Percentiles rank a stretch among this genome's conserved stretches.
Evolutionary conservation across 2,888 invertebrate species (phyloP).

Genomic region (Eubasilissa splendida): DNA sequence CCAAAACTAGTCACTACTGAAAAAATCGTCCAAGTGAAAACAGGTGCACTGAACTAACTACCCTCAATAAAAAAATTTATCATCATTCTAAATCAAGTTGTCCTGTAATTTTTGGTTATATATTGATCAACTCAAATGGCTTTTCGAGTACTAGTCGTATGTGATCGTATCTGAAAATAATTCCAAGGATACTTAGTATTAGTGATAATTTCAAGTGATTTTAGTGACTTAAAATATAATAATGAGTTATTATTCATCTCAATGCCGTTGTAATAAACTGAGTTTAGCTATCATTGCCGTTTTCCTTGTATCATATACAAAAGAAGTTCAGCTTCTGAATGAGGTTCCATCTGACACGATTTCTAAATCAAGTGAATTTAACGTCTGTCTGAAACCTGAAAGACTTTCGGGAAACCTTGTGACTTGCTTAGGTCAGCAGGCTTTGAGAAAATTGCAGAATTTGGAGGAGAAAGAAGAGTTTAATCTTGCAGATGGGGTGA

Average conservation of each 20-base stretch:
- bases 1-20: conserved; percentile 48
- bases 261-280: conserved; percentile 1
- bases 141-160: no score
- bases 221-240: background rate
- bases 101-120: no score
- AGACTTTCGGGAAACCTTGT: conserved; percentile 68
- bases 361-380: conserved; percentile 49
- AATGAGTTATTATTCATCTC: background rate
- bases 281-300: conserved; percentile 39
- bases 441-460: conserved; percentile 76
- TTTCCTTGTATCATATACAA: conserved; percentile 49
- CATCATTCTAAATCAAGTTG: no score
- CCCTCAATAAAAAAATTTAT: background rate
- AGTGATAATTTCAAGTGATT: conserved; percentile 9
- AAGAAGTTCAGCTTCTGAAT: conserved; percentile 53
- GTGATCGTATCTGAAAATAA: background rate
- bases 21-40: conserved; percentile 40
- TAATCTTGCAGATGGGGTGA: conserved; percentile 77
- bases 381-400: conserved; percentile 67
- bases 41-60: conserved; percentile 25
- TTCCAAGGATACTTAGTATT: background rate
- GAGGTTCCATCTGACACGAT: conserved; percentile 50
- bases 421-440: conserved; percentile 81
- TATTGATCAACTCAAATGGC: no score
- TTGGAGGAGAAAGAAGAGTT: conserved; percentile 79